Conservation (phyloP, 2,888 invertebrate species). For the Lithophane leautieri region DNA sequence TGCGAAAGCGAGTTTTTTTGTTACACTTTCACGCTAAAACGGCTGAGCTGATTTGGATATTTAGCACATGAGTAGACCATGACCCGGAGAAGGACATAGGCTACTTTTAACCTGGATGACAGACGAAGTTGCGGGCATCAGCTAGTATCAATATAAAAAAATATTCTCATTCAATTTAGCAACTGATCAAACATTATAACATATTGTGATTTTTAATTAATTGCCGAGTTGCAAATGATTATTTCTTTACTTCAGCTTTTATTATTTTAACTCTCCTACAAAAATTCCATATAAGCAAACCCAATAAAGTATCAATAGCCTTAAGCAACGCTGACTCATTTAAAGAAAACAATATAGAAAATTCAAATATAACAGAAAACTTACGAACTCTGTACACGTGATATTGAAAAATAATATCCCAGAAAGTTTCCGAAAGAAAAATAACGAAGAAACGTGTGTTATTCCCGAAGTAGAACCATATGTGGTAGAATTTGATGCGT, state of each 20-base stretch:
- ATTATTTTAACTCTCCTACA: constrained; percentile 16
- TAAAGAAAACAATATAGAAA: constrained; percentile 45
- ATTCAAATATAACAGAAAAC: constrained; percentile 56
- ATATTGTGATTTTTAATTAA: background rate
- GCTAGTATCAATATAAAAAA: background rate
- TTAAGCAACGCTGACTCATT: constrained; percentile 38
- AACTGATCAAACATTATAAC: background rate
- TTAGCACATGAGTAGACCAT: too few species aligned
- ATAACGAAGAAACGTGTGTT: constrained; percentile 29
- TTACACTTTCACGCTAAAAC: too few species aligned
- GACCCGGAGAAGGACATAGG: too few species aligned
- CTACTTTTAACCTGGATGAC: too few species aligned
- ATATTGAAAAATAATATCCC: constrained; percentile 63
- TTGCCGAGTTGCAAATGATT: background rate
- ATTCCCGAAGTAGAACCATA: constrained; percentile 18
- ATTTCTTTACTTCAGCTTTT: constrained; percentile 3
- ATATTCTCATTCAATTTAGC: constrained; percentile 38
- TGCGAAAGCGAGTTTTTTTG: too few species aligned
- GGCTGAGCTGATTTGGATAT: too few species aligned
- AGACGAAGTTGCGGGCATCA: too few species aligned
- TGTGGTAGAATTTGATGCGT: constrained; percentile 25
- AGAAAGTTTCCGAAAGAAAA: constrained; percentile 43
- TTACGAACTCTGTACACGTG: constrained; percentile 37
- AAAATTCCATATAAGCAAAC: constrained; percentile 8
- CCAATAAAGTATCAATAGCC: constrained; percentile 25